Evolutionary conservation across 1,140 invertebrate genomes (phyloP), one percentile per base, ranked within the genome.

Genomic region (Elymnias hypermnestra): DNA sequence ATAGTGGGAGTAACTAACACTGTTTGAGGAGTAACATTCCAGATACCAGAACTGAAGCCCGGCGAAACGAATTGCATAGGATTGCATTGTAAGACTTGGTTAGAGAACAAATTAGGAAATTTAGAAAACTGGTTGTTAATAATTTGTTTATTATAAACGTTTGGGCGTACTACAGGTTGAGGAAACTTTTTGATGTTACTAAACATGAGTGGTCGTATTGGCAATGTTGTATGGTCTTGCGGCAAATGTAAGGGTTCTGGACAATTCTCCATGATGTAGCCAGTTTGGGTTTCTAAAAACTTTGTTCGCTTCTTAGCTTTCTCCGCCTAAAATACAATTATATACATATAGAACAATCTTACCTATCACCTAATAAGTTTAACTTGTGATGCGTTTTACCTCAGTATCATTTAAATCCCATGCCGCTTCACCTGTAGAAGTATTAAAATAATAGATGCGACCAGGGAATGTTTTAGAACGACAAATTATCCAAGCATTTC

Each of bases 401-500:
- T 76, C 64, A 9, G 53, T 23, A 38, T 63, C 55, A 25, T 64
- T 71, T 36, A 72, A 51, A 46, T 73, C 63, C 72, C 74, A 78
- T 12, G 47, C 60, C 21, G 70, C 60, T 53, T 69, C 56, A n/a
- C 66, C 64, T 48, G 65, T 76, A 21, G 61, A 29, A 10, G 61
- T 70, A 42, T 78, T 78, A 38, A 74, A 78, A 48, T 72, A 74
- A 61, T 76, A 76, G 22, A 61, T 58, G 21, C 43, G 43, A 17
- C 71, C 70, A 23, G 55, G 25, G 31, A 67, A 54, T 7, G 62
- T 59, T 44, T 70, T 74, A 4, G 72, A 79, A 23, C 54, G 51
- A 23, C 59, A 62, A 22, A 74, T 33, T 36, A 72, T 57, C 75
- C 75, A 76, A 28, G 58, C 42, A 41, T 57, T 55, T 5, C 57